Evolutionary conservation across 2,888 invertebrate species (phyloP).

Genomic region (Dicyrtomina minuta): DNA sequence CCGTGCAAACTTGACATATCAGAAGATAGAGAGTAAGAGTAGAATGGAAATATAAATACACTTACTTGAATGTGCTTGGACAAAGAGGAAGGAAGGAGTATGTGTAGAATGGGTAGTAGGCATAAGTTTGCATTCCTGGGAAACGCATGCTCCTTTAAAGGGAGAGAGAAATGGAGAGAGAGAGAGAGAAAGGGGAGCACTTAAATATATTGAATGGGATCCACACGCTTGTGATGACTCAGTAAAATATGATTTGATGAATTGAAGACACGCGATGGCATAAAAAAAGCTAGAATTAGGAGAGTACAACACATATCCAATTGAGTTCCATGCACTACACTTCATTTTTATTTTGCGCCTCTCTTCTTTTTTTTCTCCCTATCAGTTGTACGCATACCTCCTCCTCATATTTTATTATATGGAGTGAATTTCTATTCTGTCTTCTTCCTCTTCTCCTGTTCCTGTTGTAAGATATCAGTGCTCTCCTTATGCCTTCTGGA

Average conservation of each 20-base stretch:
- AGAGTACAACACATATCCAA: constrained; percentile 20
- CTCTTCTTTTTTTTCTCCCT: background rate
- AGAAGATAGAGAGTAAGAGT: background rate
- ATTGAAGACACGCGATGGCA: constrained; percentile 45
- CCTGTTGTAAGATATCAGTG: too few relatives aligned
- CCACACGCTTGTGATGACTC: constrained; percentile 37
- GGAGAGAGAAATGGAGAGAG: background rate
- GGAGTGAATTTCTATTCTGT: too few relatives aligned
- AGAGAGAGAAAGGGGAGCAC: constrained; percentile 21
- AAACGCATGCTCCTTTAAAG: too few relatives aligned
- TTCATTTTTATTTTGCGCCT: constrained; percentile 12
- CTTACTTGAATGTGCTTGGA: too few relatives aligned
- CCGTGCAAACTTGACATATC: too few relatives aligned
- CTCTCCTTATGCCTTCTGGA: too few relatives aligned
- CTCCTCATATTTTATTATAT: background rate
- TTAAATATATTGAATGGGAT: constrained; percentile 45
- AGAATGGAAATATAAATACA: background rate
- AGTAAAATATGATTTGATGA: constrained; percentile 49
- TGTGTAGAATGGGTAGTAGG: too few relatives aligned
- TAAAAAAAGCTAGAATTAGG: constrained; percentile 39
- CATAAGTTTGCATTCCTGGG: too few relatives aligned
- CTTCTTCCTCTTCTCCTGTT: background rate
- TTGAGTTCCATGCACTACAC: background rate
- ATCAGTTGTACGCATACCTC: background rate
- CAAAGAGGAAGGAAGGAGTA: too few relatives aligned